A percentile compares a stretch with the other conserved stretches of the same genome.
These are phyloP conservation scores for Indri indri DNA, from an alignment of 2,113 vertebrate genomes.

Conservation along the genomic window DNA sequence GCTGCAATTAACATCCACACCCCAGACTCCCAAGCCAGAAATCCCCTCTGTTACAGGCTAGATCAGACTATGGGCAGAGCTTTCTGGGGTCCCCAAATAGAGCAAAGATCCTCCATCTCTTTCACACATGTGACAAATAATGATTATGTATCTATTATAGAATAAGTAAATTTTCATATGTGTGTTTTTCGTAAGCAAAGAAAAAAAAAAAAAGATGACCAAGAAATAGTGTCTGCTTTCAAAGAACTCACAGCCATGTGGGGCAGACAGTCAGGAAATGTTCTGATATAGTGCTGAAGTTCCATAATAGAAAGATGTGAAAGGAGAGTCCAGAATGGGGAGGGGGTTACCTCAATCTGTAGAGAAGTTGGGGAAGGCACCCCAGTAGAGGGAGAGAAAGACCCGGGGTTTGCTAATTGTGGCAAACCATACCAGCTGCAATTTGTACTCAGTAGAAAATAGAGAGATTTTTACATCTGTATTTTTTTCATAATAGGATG, in stretches of 20 bases:
- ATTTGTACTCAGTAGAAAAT: slow-evolving; percentile 45
- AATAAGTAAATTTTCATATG: not conserved
- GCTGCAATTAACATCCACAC: not conserved
- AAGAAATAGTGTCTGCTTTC: not conserved
- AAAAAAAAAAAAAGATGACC: not conserved
- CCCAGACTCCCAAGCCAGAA: not conserved
- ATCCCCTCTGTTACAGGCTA: not conserved
- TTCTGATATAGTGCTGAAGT: not conserved
- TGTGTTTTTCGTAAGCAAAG: not conserved
- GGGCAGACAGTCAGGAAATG: not conserved
- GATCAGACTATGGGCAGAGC: not conserved
- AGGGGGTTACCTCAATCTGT: rapidly evolving
- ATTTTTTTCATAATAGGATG: slow-evolving; percentile 25
- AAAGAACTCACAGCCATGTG: not conserved
- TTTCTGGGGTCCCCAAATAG: not conserved
- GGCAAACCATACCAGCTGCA: not conserved
- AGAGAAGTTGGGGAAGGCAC: not conserved
- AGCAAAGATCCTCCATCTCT: not conserved
- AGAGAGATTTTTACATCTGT: slow-evolving; percentile 37
- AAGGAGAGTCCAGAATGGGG: not conserved
- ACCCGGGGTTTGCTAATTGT: not conserved
- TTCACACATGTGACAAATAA: not conserved
- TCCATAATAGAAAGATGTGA: not conserved
- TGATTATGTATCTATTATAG: not conserved
- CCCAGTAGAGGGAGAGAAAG: not conserved